Conservation (phyloP, 23 tunicate species). For the Styela clava region DNA sequence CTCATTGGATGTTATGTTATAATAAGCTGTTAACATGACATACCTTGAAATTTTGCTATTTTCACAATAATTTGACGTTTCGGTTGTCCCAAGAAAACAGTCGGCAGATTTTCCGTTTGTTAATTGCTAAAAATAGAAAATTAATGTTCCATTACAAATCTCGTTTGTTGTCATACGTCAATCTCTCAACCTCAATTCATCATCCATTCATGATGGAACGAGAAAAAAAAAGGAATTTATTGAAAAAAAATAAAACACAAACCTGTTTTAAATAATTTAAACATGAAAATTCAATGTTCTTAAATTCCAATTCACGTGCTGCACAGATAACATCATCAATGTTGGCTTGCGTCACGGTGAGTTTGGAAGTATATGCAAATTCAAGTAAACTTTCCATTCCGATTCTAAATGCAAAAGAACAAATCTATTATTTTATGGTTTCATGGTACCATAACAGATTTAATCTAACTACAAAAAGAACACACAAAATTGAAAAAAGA, state of each 20-base stretch:
- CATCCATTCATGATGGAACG: background rate
- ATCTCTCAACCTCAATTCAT: background rate
- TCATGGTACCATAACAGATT: no score
- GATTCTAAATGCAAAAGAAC: slow-evolving; percentile 31
- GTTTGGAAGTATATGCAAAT: slow-evolving; percentile 92
- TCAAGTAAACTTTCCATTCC: slow-evolving; percentile 79
- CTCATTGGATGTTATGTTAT: no score
- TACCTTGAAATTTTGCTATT: slow-evolving; percentile 72
- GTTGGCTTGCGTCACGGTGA: slow-evolving; percentile 59
- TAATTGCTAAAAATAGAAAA: slow-evolving; percentile 29
- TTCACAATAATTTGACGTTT: slow-evolving; percentile 37
- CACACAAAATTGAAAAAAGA: background rate
- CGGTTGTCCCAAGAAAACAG: slow-evolving; percentile 16
- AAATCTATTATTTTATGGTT: no score
- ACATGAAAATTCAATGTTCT: slow-evolving; percentile 89
- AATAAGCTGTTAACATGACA: no score
- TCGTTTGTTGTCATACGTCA: no score
- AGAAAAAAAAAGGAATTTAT: background rate
- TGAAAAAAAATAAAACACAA: background rate
- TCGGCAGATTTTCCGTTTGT: slow-evolving; percentile 31
- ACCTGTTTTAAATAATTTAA: slow-evolving; percentile 67
- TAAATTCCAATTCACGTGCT: slow-evolving; percentile 66
- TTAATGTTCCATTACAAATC: no score
- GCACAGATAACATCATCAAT: slow-evolving; percentile 75
- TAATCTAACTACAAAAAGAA: background rate